A percentile compares a stretch with the other conserved stretches of the same genome.
Conservation (phyloP, 2,888 invertebrate species). For the Eupsilia transversa region DNA sequence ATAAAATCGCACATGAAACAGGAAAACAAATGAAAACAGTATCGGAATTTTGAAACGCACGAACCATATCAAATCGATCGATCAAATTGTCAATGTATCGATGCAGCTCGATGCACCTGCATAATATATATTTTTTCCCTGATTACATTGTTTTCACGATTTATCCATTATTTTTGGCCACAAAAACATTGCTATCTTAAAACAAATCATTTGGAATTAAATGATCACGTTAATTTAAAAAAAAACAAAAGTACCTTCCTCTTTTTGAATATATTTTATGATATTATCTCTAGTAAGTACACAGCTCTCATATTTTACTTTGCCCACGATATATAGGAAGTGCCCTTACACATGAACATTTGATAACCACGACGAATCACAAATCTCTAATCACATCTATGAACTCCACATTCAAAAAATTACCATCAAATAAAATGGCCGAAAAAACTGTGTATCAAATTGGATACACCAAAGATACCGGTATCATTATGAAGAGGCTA, state of each 20-base stretch:
- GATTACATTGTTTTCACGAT: not conserved
- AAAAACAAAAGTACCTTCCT: not conserved
- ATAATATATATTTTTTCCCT: not conserved
- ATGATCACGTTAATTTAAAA: not conserved
- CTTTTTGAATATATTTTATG: not conserved
- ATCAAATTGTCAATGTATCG: not conserved
- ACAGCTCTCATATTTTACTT: slow-evolving; percentile 3
- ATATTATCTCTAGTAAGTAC: not conserved
- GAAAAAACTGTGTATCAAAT: slow-evolving; percentile 67
- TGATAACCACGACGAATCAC: slow-evolving; percentile 57
- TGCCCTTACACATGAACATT: slow-evolving; percentile 2
- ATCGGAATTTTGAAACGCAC: not conserved
- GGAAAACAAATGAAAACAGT: not conserved
- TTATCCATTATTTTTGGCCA: not conserved
- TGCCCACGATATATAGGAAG: slow-evolving; percentile 9
- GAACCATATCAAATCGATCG: not conserved
- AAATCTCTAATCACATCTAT: slow-evolving; percentile 55
- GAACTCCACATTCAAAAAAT: slow-evolving; percentile 44
- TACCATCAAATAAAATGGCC: slow-evolving; percentile 61
- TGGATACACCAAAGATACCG: slow-evolving; percentile 63
- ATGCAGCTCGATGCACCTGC: not conserved
- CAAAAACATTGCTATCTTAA: not conserved
- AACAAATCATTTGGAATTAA: not conserved
- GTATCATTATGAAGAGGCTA: slow-evolving; percentile 68
- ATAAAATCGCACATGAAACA: not conserved